Percentiles rank a stretch among this genome's conserved stretches.
phyloP scores from a whole-genome alignment of 1,140 invertebrate species.

The Temnothorax nylanderi region DNA sequence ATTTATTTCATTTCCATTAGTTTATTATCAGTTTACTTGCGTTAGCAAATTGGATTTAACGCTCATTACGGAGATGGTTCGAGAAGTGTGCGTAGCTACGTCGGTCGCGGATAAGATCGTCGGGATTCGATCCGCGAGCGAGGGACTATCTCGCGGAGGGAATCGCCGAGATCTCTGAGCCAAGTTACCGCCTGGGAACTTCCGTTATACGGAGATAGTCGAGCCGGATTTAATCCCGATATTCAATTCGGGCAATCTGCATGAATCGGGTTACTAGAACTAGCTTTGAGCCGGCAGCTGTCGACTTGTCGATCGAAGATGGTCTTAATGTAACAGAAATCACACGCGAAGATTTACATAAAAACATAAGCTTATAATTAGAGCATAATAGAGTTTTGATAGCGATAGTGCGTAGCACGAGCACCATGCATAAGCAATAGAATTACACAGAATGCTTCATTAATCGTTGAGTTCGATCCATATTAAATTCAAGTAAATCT shows the following conservation, averaged over 20 bases:
- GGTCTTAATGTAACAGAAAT: constrained; percentile 15
- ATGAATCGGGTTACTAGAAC: constrained; percentile 57
- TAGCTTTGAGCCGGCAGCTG: neutral
- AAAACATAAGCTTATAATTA: neutral
- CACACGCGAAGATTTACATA: neutral
- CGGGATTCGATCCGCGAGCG: constrained; percentile 57
- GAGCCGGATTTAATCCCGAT: constrained; percentile 67
- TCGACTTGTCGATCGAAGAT: constrained; percentile 18
- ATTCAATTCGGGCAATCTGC: constrained; percentile 73
- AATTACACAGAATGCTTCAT: neutral
- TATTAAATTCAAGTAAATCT: neutral
- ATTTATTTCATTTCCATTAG: constrained; percentile 62
- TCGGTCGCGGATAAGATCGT: constrained; percentile 35
- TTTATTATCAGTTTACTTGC: constrained; percentile 55
- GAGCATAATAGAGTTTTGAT: neutral
- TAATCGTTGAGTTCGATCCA: neutral
- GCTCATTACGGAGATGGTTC: constrained; percentile 15
- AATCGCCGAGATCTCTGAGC: constrained; percentile 56
- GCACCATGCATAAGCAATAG: neutral
- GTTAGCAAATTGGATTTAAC: constrained; percentile 61
- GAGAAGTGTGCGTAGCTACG: constrained; percentile 18
- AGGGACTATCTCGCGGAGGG: constrained; percentile 12
- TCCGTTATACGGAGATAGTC: constrained; percentile 58
- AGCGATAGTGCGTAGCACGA: neutral
- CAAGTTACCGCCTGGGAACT: constrained; percentile 62